Evolutionary conservation across 2,797 vertebrate genomes (phyloP), one percentile per base, ranked within the genome.

Genomic region (Mastacembelus armatus): DNA sequence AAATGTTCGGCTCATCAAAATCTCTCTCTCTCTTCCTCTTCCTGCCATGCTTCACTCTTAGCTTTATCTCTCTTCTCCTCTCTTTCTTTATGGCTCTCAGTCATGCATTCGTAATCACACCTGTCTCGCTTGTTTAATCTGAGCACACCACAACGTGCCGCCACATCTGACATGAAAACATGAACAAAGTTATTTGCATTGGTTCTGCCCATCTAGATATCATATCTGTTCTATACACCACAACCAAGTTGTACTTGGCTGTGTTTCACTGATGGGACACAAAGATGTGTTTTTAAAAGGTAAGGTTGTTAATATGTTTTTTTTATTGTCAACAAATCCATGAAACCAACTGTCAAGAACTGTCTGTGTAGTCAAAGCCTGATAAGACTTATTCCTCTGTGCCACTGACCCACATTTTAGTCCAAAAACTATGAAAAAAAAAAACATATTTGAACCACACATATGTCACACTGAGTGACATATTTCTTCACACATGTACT

Each of bases 41-140:
- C 47, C 36, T 45, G 35, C 44, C 60, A 44, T 4, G 16, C 61
- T 15, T 49, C 50, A 32, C 51, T 58, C 54, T 58, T 49, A 36
- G 33, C 24, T 32, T 33, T 42, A 15, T 63, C 52, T 55, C 33
- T 10, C 19, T 44, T 24, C 7, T 10, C 19, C 48, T 27, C 5
- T 10, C 3, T 48, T 40, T 52, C 33, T 27, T 22, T 44, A 5
- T 27, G 22, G 50, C 30, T 48, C 55, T 35, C 49, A 10, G 66
- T 66, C 57, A 27, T 86, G 79, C 77, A 85, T 90, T 85, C 65
- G 76, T 87, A 86, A 88, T 90, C 89, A 87, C 76, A 77, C 61
- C 55, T 30, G 80, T 68, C 80, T 79, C 35, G 58, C 71, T 77
- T 80, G 71, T 74, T 89, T 79, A 87, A 90, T 84, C 86, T 56